A percentile compares a stretch with the other conserved stretches of the same genome.
phyloP scores from a whole-genome alignment of 2,888 invertebrate genomes.

The Orchesella flavescens region DNA sequence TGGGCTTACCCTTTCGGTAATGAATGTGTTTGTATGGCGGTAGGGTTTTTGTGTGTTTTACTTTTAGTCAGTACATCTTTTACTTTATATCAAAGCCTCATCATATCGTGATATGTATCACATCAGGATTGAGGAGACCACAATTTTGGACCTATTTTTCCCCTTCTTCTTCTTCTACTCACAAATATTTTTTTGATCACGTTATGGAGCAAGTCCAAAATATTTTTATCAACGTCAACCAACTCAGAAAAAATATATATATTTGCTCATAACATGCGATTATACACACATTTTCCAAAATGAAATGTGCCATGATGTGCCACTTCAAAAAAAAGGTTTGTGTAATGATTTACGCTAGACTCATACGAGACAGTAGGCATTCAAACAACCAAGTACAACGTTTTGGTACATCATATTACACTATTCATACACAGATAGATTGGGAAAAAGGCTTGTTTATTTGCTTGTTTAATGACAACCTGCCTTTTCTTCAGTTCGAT shows the following conservation, averaged over 20 bases:
- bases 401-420: too few species aligned
- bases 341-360: too few species aligned
- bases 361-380: too few species aligned
- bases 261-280: slow-evolving; percentile 33
- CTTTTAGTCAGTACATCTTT: too few species aligned
- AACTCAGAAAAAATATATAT: slow-evolving; percentile 17
- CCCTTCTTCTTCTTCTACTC: background rate
- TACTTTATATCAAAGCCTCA: too few species aligned
- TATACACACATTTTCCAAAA: slow-evolving; percentile 51
- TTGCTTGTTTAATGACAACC: slow-evolving; percentile 14
- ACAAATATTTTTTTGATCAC: slow-evolving; percentile 22
- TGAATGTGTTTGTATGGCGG: too few species aligned
- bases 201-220: slow-evolving; percentile 62
- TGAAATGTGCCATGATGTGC: slow-evolving; percentile 26
- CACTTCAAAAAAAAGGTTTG: background rate
- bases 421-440: too few species aligned
- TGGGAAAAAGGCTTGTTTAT: background rate
- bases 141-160: slow-evolving; percentile 11
- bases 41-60: too few species aligned
- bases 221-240: slow-evolving; percentile 63
- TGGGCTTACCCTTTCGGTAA: too few species aligned
- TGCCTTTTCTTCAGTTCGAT: background rate
- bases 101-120: too few species aligned
- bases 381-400: too few species aligned
- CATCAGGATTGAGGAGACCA: slow-evolving; percentile 16